These are phyloP conservation scores for Lepidurus couesii DNA, from an alignment of 1,140 invertebrate species.

Conservation along the genomic window DNA sequence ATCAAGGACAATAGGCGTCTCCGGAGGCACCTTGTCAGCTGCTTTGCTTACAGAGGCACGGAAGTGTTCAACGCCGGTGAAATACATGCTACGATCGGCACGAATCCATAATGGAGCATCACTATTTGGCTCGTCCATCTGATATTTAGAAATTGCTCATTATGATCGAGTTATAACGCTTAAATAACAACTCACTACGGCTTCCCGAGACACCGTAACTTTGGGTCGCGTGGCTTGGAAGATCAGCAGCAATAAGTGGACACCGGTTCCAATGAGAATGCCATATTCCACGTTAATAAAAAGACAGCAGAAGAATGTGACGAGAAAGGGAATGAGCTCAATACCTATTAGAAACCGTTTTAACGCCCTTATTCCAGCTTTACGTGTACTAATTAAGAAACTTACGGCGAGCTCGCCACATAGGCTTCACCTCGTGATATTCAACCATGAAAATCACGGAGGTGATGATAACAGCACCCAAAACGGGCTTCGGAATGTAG, in stretches of 20 bases:
- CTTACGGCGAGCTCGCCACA: constrained; percentile 35
- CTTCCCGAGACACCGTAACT: background rate
- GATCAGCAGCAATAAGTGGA: constrained; percentile 32
- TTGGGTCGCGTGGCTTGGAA: constrained; percentile 31
- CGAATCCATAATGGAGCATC: background rate
- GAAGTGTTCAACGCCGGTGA: constrained; percentile 27
- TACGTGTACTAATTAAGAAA: constrained; percentile 6
- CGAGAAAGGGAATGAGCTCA: constrained; percentile 33
- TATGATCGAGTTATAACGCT: background rate
- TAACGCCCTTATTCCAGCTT: background rate
- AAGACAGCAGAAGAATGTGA: constrained; percentile 33
- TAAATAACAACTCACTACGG: background rate
- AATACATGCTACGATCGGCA: constrained; percentile 27
- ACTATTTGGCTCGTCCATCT: background rate
- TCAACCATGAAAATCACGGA: constrained; percentile 48
- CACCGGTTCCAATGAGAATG: constrained; percentile 34
- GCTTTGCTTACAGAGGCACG: constrained; percentile 16
- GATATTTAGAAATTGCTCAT: background rate
- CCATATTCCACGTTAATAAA: constrained; percentile 34
- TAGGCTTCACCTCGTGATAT: constrained; percentile 31
- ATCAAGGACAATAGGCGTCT: background rate
- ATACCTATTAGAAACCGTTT: constrained; percentile 26
- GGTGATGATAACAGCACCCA: constrained; percentile 48
- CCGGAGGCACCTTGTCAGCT: constrained; percentile 12
- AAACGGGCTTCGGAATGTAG: constrained; percentile 46